Base-by-base conservation (phyloP, 1,140 invertebrate genomes). In the Drosophila watanabei region DNA sequence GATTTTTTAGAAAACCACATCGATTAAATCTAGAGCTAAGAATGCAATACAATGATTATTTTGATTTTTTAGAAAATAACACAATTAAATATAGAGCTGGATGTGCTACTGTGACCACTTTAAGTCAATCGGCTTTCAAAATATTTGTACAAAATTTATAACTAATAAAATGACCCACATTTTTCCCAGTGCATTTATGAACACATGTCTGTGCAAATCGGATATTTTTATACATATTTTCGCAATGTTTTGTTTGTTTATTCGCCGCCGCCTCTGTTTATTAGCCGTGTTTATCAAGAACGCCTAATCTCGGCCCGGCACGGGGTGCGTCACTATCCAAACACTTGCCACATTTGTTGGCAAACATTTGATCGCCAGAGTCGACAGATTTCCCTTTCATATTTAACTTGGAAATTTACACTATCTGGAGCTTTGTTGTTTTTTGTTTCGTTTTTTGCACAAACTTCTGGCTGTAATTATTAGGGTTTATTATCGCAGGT, bases 181-280 rank as follows among this genome's bases (percentile, higher is more conserved):
- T 52, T 52, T 30, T 32, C 11, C 2, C 10, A 52, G 68, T 68
- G 48, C 5, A 24, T 20, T 5, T 51, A 46, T 51, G 14, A 33
- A 28, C 20, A 51, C 35, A 52, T 58, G 41, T 43, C 45, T 39
- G 20, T 24, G 71, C 71, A 3, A 76, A 66, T 77, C 32, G 16
- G 39, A 33, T 77, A 39, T 77, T 58, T 59, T 18, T 58, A 45
- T 59, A 20, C 45, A 52, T 49, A 58, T 77, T 66, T 77, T 77
- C 13, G 83, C 83, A 87, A 83, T 88, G 65, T 84, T 83, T 73
- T 75, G 64, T 88, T 88, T 88, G 84, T 78, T 87, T 71, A 71
- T 5, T 18, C 61, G 45, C 62, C 62, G 48, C 49, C 30, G 33
- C 13, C 68, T 48, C 32, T 20, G 69, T 73, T 41, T 71, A 73